Evolutionary conservation across 2,888 invertebrate species (phyloP).

Genomic region (Spodoptera picta): DNA sequence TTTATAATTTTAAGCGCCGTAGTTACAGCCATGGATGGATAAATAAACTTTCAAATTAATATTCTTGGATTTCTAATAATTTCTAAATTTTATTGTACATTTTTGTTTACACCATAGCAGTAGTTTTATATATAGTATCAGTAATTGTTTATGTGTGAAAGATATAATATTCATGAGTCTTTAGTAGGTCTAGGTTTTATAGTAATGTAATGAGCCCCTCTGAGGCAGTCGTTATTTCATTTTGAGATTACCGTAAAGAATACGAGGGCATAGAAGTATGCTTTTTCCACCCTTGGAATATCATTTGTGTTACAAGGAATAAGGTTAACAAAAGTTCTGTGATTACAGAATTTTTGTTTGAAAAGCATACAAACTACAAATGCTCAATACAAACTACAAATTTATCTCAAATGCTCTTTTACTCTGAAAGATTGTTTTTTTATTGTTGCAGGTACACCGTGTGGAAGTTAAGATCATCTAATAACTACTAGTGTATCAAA

Average conservation of each 20-base stretch:
- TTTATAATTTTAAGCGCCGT: no score
- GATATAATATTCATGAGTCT: no score
- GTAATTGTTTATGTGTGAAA: no score
- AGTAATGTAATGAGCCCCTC: constrained; percentile 63
- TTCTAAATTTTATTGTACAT: no score
- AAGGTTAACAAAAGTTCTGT: constrained; percentile 20
- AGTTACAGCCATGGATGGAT: no score
- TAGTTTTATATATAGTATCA: no score
- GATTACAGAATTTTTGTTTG: constrained; percentile 4
- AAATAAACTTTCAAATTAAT: no score
- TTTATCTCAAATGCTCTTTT: no score
- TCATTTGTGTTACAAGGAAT: constrained; percentile 70
- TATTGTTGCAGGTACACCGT: constrained; percentile 79
- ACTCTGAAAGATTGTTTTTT: constrained; percentile 14
- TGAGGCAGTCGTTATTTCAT: constrained; percentile 81
- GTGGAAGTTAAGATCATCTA: constrained; percentile 65
- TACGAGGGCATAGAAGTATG: constrained; percentile 77
- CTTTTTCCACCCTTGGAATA: constrained; percentile 80
- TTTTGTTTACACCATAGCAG: no score
- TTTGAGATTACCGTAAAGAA: constrained; percentile 81
- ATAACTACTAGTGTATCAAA: constrained; percentile 76
- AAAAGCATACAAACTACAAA: constrained; percentile 67
- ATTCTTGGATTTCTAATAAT: no score
- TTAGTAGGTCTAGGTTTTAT: no score
- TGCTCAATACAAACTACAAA: constrained; percentile 65